These are phyloP conservation scores for Enteromius treurensis DNA, from an alignment of 2,797 vertebrate genomes.

Conservation along the genomic window DNA sequence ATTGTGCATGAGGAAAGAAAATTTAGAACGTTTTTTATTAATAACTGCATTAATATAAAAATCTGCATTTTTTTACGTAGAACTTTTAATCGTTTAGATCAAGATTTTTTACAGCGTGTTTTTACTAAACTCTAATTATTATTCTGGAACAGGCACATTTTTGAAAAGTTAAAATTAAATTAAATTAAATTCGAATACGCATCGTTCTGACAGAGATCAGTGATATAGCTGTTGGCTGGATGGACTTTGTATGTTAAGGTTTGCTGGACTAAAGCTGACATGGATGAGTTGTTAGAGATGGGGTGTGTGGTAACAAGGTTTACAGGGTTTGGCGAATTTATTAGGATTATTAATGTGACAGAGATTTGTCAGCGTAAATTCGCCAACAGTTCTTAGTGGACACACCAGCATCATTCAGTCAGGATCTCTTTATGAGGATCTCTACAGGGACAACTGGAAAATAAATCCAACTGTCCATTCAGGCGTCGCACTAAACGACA, in stretches of 20 bases:
- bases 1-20: no score
- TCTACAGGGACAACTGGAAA: conserved; percentile 40
- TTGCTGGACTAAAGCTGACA: neutral
- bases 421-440: conserved; percentile 33
- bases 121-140: no score
- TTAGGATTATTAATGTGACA: neutral
- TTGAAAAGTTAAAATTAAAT: no score
- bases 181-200: no score
- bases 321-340: neutral
- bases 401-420: neutral
- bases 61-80: no score
- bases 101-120: no score
- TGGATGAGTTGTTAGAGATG: neutral
- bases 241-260: neutral
- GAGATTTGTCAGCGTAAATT: neutral
- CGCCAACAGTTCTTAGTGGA: neutral
- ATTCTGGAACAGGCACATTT: no score
- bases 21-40: no score
- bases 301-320: neutral
- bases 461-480: conserved; percentile 64
- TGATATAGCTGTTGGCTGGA: no score
- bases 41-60: no score
- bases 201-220: neutral
- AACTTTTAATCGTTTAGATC: no score
- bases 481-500: conserved; percentile 67